Conservation (phyloP, 2,888 invertebrate species). For the Saturnia japonica region DNA sequence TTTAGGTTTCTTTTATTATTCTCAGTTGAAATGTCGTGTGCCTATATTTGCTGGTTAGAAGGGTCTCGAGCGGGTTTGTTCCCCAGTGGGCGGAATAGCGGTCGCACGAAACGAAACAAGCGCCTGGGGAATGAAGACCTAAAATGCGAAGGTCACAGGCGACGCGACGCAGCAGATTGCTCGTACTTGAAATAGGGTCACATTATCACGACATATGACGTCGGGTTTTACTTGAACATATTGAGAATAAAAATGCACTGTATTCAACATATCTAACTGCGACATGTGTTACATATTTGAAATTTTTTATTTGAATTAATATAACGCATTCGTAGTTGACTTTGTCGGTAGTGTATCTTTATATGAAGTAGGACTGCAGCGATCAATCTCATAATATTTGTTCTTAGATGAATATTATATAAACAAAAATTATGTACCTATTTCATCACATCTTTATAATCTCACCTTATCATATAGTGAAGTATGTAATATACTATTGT, state of each 20-base stretch:
- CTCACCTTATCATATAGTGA: too few species aligned
- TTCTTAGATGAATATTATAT: not conserved
- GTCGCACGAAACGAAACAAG: constrained; percentile 62
- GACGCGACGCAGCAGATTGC: constrained; percentile 63
- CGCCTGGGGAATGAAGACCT: constrained; percentile 56
- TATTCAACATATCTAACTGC: not conserved
- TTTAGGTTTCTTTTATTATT: constrained; percentile 57
- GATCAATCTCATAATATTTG: not conserved
- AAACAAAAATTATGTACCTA: not conserved
- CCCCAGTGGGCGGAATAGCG: constrained; percentile 62
- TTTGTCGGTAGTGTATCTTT: not conserved
- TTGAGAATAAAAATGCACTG: not conserved
- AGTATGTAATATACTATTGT: not conserved
- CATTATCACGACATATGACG: constrained; percentile 64
- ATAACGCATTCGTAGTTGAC: not conserved
- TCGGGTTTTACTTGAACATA: not conserved
- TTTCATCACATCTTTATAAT: too few species aligned
- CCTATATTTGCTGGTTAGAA: constrained; percentile 56
- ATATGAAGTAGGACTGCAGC: not conserved
- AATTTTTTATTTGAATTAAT: not conserved
- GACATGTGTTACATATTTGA: not conserved
- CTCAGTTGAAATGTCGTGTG: constrained; percentile 58
- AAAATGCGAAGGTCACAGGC: constrained; percentile 73
- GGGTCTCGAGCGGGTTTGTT: constrained; percentile 59
- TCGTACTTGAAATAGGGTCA: constrained; percentile 71